A percentile compares a stretch with the other conserved stretches of the same genome.
Conservation (phyloP, 2,113 vertebrate genomes). For the Stictonetta naevosa region DNA sequence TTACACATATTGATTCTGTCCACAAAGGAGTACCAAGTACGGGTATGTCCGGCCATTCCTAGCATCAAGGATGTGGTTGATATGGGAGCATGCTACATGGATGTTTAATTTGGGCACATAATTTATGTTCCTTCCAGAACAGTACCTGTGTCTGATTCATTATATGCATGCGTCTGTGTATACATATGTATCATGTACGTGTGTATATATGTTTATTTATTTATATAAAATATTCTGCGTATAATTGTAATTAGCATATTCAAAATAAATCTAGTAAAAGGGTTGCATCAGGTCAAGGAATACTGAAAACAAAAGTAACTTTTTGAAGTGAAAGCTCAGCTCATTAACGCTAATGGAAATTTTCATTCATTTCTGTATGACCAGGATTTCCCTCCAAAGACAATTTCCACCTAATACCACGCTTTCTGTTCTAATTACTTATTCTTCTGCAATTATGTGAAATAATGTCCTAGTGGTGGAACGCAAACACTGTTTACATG, state of each 20-base stretch:
- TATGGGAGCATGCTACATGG: not conserved
- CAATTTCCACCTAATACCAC: not conserved
- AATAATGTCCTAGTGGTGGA: conserved; percentile 26
- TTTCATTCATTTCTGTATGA: not conserved
- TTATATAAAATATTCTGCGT: not conserved
- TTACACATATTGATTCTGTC: not conserved
- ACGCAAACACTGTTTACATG: conserved; percentile 20
- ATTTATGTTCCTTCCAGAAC: not conserved
- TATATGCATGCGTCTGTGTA: rapidly evolving
- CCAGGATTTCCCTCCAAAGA: not conserved
- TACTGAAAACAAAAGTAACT: not conserved
- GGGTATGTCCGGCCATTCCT: not conserved
- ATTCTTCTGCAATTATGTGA: conserved; percentile 14
- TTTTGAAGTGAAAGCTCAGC: not conserved
- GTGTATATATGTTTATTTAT: not conserved
- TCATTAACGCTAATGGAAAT: not conserved
- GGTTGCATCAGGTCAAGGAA: not conserved
- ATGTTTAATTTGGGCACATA: not conserved
- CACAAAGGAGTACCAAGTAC: not conserved
- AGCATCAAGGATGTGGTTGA: not conserved
- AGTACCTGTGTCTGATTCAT: not conserved
- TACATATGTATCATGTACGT: rapidly evolving
- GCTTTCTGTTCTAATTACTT: conserved; percentile 36
- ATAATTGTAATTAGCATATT: not conserved
- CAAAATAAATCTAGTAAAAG: not conserved